Evolutionary conservation across 2,113 vertebrate genomes (phyloP), one percentile per base, ranked within the genome.

Genomic region (Neomonachus schauinslandi): DNA sequence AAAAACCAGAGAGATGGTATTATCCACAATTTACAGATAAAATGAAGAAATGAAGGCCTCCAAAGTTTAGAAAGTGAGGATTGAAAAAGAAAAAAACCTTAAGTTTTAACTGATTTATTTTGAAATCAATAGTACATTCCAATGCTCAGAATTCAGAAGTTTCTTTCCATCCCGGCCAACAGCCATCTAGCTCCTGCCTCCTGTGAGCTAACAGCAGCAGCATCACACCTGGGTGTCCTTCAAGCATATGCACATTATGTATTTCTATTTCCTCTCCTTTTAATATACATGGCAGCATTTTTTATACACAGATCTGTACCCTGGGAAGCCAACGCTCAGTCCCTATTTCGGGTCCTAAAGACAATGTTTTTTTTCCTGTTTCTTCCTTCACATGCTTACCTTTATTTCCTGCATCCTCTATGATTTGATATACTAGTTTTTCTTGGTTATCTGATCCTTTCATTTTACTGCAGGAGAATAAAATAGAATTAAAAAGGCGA

Each of bases 361-460:
- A 77, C n/a, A 81, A 49, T 33, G 39, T 33, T 82, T 81, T 91
- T 91, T 67, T 80, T 51, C 83, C 83, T 63, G 24, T 33, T 63
- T 42, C 12, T 67, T 51, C 31, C 79, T 89, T 86, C 36, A 53
- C 5, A 57, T n/a, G 74, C 93, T 89, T 98, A 99, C 99, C 99
- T 99, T 99, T 99, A 98, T 99, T 99, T 97, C 99, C 99, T 67
- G 99, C 99, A 46, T 99, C 99, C 97, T 99, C 99, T 96, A 99
- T 99, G 98, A 99, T 99, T 98, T 99, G 99, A 98, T 99, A 99
- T 10, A 99, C 99, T 91, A 99, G 98, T 87, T 99, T 99, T 99
- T 99, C 99, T 98, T 99, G 99, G 97, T 99, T 99, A 98, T 99
- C 99, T 6, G 99, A 99, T 71, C 99, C 99, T 96, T 99, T 99